A percentile compares a stretch with the other conserved stretches of the same genome.
Evolutionary conservation across 2,888 invertebrate genomes (phyloP).

Genomic region (Phoenoteleia sp.): DNA sequence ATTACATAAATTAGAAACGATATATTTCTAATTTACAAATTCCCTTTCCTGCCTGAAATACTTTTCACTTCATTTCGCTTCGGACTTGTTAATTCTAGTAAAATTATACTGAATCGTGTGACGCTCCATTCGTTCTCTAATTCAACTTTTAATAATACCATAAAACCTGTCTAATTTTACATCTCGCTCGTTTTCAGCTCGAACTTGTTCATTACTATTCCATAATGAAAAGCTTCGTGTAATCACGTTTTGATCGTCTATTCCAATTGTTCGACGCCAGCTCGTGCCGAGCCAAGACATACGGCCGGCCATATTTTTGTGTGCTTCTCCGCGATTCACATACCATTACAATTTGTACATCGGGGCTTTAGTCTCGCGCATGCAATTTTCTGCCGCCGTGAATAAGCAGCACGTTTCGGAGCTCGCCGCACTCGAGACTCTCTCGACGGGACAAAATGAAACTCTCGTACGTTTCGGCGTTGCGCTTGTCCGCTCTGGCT

Average conservation of each 20-base stretch:
- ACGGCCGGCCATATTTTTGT: conserved; percentile 75
- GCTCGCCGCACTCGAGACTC: conserved; percentile 58
- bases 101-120: too few relatives aligned
- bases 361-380: conserved; percentile 46
- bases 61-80: too few relatives aligned
- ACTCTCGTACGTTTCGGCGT: conserved; percentile 69
- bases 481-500: conserved; percentile 51
- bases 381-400: conserved; percentile 56
- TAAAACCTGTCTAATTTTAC: too few relatives aligned
- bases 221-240: background rate
- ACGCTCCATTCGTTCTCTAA: too few relatives aligned
- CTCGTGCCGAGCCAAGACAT: conserved; percentile 68
- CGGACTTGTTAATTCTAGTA: too few relatives aligned
- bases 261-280: conserved; percentile 10
- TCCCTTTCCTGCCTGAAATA: too few relatives aligned
- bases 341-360: conserved; percentile 80
- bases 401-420: conserved; percentile 63
- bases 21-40: too few relatives aligned
- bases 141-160: too few relatives aligned
- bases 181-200: too few relatives aligned
- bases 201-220: too few relatives aligned
- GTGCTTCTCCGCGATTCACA: conserved; percentile 74
- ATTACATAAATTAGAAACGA: too few relatives aligned
- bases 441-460: conserved; percentile 80
- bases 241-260: background rate